Evolutionary conservation across 2,113 vertebrate species (phyloP).

Genomic region (Sinocyclocheilus rhinocerous): DNA sequence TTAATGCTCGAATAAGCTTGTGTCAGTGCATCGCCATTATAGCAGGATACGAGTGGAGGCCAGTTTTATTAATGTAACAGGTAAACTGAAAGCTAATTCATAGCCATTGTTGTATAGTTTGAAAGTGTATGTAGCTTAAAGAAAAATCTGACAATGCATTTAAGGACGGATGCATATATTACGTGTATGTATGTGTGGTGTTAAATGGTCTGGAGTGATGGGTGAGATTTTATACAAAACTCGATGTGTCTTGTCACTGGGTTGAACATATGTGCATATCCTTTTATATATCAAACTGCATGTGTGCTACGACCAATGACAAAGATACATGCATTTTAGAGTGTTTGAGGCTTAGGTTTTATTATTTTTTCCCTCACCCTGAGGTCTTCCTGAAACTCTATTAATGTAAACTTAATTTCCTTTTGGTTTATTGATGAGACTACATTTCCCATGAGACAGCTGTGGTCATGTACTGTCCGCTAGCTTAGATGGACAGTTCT

Average conservation of each 20-base stretch:
- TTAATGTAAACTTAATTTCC: slow-evolving; percentile 28
- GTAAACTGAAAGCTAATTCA: background rate
- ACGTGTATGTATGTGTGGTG: slow-evolving; percentile 24
- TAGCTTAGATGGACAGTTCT: background rate
- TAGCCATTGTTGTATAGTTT: slow-evolving; percentile 19
- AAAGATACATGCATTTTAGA: slow-evolving; percentile 72
- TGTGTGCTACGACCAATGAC: slow-evolving; percentile 72
- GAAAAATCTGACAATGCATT: background rate
- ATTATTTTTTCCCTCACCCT: slow-evolving; percentile 52
- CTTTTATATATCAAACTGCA: slow-evolving; percentile 72
- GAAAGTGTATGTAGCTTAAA: slow-evolving; percentile 17
- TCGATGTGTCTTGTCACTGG: slow-evolving; percentile 59
- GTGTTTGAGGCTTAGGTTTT: slow-evolving; percentile 64
- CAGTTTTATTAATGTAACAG: background rate
- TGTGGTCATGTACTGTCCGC: background rate
- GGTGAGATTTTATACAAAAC: slow-evolving; percentile 33
- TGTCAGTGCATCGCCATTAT: slow-evolving; percentile 26
- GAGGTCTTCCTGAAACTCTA: slow-evolving; percentile 55
- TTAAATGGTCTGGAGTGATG: slow-evolving; percentile 25
- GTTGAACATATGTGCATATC: slow-evolving; percentile 69
- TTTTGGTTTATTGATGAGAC: slow-evolving; percentile 28
- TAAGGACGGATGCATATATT: background rate
- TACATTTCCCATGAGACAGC: slow-evolving; percentile 8
- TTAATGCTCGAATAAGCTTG: slow-evolving; percentile 39
- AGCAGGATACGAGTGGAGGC: background rate